Conservation (phyloP, 1,140 invertebrate genomes). For the Gonioctena quinquepunctata region DNA sequence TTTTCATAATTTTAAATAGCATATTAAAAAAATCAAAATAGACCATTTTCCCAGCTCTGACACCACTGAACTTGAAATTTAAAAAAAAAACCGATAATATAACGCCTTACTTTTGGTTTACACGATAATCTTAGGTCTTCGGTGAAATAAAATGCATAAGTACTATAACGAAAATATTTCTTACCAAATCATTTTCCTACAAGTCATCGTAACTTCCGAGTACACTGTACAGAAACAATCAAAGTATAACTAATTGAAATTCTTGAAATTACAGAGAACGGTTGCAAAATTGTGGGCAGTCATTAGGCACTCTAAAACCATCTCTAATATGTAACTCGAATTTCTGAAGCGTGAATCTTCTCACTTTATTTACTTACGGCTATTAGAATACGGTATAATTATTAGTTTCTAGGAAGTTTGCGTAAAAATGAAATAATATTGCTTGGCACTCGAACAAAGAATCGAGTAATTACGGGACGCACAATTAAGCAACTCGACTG, state of each 20-base stretch:
- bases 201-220: no score
- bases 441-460: background rate
- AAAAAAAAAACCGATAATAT: no score
- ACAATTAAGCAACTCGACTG: background rate
- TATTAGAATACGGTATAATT: background rate
- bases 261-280: background rate
- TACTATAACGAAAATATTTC: no score
- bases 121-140: no score
- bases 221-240: background rate
- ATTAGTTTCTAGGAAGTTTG: background rate
- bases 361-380: background rate
- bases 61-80: no score
- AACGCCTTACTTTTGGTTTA: no score
- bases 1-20: no score
- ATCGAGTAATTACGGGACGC: background rate
- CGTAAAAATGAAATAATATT: background rate
- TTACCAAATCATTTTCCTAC: no score
- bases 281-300: background rate
- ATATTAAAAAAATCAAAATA: no score
- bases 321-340: background rate
- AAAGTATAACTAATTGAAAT: background rate
- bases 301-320: background rate
- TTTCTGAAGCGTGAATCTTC: background rate
- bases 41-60: no score
- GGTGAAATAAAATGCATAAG: no score